Conservation (phyloP, 2,888 invertebrate species). For the Macrosiphum euphorbiae region DNA sequence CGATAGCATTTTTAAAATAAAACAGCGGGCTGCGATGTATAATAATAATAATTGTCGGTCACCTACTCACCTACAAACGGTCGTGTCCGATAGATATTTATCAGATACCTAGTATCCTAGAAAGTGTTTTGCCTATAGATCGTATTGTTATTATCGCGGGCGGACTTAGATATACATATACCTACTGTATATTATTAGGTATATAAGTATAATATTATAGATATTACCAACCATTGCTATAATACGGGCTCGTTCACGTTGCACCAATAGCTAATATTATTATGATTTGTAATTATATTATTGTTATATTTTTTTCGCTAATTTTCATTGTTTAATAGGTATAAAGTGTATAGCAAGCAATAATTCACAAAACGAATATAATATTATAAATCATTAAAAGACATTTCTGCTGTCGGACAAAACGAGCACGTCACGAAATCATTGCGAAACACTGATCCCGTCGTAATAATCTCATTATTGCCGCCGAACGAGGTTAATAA, state of each 20-base stretch:
- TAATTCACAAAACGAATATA: constrained; percentile 41
- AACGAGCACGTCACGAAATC: constrained; percentile 40
- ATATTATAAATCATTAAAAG: constrained; percentile 49
- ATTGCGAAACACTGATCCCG: constrained; percentile 42
- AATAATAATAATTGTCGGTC: constrained; percentile 48
- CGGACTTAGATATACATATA: neutral
- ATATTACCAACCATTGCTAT: neutral
- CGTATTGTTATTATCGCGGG: neutral
- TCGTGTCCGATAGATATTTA: constrained; percentile 49
- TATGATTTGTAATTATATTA: constrained; percentile 20
- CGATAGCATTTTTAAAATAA: neutral
- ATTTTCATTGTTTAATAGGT: constrained; percentile 36
- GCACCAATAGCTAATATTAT: neutral
- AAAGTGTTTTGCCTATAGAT: neutral
- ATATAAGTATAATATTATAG: neutral
- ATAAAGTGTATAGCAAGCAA: neutral
- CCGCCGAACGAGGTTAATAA: constrained; percentile 43
- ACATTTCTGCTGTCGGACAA: constrained; percentile 36
- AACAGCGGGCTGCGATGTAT: neutral
- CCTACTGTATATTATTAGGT: neutral
- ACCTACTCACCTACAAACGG: constrained; percentile 48
- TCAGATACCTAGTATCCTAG: constrained; percentile 50
- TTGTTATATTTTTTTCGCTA: neutral
- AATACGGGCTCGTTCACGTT: neutral
- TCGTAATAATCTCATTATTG: constrained; percentile 28